Conservation (phyloP, 2,113 vertebrate genomes). For the Heloderma charlesbogerti region DNA sequence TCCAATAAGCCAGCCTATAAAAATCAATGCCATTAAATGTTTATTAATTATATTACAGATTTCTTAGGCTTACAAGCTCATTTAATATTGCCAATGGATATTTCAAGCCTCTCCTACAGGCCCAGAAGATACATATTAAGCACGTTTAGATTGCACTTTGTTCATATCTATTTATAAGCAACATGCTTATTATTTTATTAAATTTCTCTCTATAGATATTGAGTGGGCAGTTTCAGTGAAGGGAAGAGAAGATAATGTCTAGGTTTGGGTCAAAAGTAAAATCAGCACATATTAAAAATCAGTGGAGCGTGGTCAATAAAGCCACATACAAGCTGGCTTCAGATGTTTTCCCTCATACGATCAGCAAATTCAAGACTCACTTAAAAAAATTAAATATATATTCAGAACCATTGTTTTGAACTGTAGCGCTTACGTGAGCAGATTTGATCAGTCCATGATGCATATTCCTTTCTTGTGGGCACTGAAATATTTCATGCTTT, state of each 20-base stretch:
- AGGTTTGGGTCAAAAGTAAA: constrained; percentile 45
- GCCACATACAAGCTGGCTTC: constrained; percentile 41
- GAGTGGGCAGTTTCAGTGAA: constrained; percentile 49
- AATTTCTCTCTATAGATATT: constrained; percentile 65
- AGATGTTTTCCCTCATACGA: constrained; percentile 57
- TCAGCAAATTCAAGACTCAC: constrained; percentile 64
- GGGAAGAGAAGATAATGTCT: constrained; percentile 63
- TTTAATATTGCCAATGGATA: constrained; percentile 64
- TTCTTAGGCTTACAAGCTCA: constrained; percentile 66
- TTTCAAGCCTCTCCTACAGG: constrained; percentile 64
- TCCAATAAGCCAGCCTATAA: constrained; percentile 76
- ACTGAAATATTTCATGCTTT: constrained; percentile 34
- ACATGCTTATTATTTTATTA: constrained; percentile 58
- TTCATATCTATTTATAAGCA: constrained; percentile 66
- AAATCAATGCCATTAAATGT: constrained; percentile 79
- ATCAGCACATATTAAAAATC: constrained; percentile 62
- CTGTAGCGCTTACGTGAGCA: constrained; percentile 29
- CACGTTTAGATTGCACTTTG: constrained; percentile 40
- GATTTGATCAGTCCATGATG: constrained; percentile 49
- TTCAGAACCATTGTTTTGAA: constrained; percentile 63
- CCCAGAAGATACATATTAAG: constrained; percentile 66
- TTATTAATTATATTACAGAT: constrained; percentile 79
- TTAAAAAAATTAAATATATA: too few relatives aligned
- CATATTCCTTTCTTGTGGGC: constrained; percentile 43
- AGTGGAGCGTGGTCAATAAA: constrained; percentile 58